Evolutionary conservation across 2,797 vertebrate species (phyloP).

Genomic region (Sciurus vulgaris): DNA sequence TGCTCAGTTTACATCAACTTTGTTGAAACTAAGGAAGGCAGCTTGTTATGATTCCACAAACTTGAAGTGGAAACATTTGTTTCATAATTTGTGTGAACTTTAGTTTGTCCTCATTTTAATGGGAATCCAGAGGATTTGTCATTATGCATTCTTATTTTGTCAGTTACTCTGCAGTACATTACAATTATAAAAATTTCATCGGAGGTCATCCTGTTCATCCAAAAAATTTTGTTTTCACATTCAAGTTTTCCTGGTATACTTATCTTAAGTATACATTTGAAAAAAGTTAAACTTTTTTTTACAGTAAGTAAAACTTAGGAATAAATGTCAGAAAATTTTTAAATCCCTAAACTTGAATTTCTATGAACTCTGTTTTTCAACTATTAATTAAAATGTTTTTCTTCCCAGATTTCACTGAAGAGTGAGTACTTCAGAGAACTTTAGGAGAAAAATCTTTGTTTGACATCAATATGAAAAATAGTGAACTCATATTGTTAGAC

Average conservation of each 20-base stretch:
- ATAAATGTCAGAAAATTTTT: not conserved
- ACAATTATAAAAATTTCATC: not conserved
- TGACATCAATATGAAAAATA: not conserved
- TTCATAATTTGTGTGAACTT: not conserved
- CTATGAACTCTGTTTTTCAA: not conserved
- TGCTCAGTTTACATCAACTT: conserved; percentile 9
- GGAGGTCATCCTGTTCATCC: not conserved
- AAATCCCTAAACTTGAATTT: not conserved
- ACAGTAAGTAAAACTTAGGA: not conserved
- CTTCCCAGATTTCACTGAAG: rapidly evolving
- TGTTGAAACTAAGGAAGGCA: conserved; percentile 16
- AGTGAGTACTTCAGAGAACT: not conserved
- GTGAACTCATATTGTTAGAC: not conserved
- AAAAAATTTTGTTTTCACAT: not conserved
- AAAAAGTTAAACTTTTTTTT: not conserved
- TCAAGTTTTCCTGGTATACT: not conserved
- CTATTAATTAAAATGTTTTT: not conserved
- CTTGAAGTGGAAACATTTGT: not conserved
- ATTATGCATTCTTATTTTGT: not conserved
- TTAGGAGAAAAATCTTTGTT: not conserved
- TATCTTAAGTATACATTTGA: not conserved
- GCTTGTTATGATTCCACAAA: not conserved
- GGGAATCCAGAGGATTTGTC: not conserved
- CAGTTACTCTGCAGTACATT: not conserved
- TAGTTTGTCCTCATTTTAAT: not conserved